phyloP scores from a whole-genome alignment of 1,140 invertebrate species.

The Aporrectodea caliginosa region DNA sequence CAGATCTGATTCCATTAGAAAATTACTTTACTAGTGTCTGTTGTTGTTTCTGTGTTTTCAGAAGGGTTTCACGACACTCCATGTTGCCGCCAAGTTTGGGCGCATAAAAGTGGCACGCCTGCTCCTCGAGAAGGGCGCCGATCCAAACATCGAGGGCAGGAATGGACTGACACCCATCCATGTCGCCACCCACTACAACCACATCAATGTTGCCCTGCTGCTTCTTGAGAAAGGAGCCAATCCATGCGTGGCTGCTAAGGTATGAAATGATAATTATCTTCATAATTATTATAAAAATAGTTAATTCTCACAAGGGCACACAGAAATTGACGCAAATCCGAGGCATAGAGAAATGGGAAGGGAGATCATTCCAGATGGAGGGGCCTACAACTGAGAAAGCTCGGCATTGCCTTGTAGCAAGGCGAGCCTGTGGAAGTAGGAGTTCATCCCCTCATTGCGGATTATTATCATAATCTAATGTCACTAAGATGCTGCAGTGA shows the following conservation, averaged over 20 bases:
- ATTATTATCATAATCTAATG: conserved; percentile 82
- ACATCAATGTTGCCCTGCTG: conserved; percentile 88
- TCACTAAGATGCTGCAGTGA: conserved; percentile 89
- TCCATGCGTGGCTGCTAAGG: conserved; percentile 83
- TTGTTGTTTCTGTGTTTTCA: too few species aligned
- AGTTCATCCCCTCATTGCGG: conserved; percentile 84
- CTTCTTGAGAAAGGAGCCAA: conserved; percentile 92
- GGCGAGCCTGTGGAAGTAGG: conserved; percentile 96
- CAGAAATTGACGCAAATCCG: neutral
- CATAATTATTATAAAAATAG: neutral
- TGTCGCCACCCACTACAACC: conserved; percentile 96
- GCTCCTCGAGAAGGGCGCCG: conserved; percentile 85
- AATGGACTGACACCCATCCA: conserved; percentile 97
- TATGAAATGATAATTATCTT: neutral
- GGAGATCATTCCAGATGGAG: conserved; percentile 97
- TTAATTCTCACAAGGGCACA: neutral
- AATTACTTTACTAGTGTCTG: too few species aligned
- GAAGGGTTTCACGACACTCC: conserved; percentile 96
- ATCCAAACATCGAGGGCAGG: conserved; percentile 92
- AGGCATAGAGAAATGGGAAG: conserved; percentile 62
- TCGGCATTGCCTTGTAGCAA: conserved; percentile 94
- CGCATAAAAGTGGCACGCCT: conserved; percentile 92
- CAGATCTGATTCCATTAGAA: too few species aligned
- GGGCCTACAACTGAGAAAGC: too few species aligned
- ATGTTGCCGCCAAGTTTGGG: conserved; percentile 96